Conservation (phyloP, 2,888 invertebrate species). For the Sarcophaga rosellei region DNA sequence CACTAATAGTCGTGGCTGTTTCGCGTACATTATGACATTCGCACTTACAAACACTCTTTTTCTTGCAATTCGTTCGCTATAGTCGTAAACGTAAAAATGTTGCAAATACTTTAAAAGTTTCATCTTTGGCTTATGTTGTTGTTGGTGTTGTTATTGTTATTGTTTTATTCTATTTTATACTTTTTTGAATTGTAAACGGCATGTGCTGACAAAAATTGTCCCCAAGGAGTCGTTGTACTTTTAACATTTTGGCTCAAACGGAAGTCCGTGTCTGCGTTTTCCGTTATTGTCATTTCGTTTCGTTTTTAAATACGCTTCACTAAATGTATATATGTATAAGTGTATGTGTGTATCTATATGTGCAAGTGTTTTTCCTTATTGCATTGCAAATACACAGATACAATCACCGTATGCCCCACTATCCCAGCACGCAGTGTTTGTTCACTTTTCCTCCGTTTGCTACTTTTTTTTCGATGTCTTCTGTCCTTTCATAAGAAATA, state of each 20-base stretch:
- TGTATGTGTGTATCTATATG: not conserved
- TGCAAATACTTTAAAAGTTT: conserved; percentile 59
- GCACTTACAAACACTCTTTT: not conserved
- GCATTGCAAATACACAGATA: conserved; percentile 32
- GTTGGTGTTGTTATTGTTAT: not conserved
- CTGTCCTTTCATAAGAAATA: conserved; percentile 37
- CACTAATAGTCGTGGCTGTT: conserved; percentile 33
- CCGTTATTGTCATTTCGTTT: conserved; percentile 67
- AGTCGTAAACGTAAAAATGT: conserved; percentile 55
- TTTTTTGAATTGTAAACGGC: conserved; percentile 60
- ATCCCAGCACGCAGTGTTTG: conserved; percentile 50
- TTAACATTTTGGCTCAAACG: conserved; percentile 66
- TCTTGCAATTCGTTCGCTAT: conserved; percentile 20
- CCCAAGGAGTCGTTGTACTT: conserved; percentile 68
- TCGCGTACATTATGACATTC: not conserved
- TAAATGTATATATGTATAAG: not conserved
- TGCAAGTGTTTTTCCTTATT: conserved; percentile 32
- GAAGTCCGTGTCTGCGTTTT: conserved; percentile 69
- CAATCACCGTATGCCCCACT: conserved; percentile 44
- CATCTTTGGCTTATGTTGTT: not conserved
- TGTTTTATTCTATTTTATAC: conserved; percentile 15
- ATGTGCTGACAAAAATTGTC: conserved; percentile 68
- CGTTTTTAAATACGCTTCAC: conserved; percentile 57
- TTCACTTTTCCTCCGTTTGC: conserved; percentile 25
- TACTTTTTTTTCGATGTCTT: not conserved